Percentiles rank a stretch among this genome's conserved stretches.
phyloP scores from a whole-genome alignment of 2,888 invertebrate species.

The Stegophylla sp. region DNA sequence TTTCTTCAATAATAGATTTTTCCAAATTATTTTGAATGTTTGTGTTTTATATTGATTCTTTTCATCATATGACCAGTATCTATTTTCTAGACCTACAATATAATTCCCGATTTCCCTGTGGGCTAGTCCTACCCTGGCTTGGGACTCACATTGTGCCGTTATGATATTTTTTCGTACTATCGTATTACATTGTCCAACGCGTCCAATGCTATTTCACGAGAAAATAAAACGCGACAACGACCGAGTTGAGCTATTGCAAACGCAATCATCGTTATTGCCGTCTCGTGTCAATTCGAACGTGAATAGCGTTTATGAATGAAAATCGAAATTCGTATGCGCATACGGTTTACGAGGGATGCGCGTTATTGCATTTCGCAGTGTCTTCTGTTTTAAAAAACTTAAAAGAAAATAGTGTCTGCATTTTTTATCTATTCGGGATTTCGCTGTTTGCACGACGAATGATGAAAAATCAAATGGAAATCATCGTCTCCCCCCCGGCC shows the following conservation, averaged over 20 bases:
- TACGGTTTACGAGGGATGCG: background rate
- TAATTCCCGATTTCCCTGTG: too few species aligned
- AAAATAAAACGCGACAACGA: background rate
- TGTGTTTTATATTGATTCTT: too few species aligned
- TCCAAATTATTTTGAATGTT: too few species aligned
- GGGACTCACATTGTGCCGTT: too few species aligned
- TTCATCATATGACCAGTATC: too few species aligned
- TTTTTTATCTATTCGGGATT: too few species aligned
- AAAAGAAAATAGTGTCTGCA: background rate
- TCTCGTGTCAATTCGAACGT: background rate
- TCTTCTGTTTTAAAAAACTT: background rate
- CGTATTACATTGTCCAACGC: too few species aligned
- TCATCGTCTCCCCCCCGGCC: background rate
- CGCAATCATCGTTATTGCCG: background rate
- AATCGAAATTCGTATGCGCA: background rate
- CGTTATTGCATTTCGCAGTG: background rate
- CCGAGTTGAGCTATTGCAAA: background rate
- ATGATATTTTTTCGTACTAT: too few species aligned
- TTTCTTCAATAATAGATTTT: too few species aligned
- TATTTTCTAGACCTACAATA: too few species aligned
- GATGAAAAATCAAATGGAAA: background rate
- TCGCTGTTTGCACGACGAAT: background rate
- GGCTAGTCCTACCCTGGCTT: too few species aligned
- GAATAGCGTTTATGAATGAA: conserved; percentile 2
- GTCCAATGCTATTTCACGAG: background rate